Conservation (phyloP, 2,113 vertebrate species). For the Connochaetes taurinus region DNA sequence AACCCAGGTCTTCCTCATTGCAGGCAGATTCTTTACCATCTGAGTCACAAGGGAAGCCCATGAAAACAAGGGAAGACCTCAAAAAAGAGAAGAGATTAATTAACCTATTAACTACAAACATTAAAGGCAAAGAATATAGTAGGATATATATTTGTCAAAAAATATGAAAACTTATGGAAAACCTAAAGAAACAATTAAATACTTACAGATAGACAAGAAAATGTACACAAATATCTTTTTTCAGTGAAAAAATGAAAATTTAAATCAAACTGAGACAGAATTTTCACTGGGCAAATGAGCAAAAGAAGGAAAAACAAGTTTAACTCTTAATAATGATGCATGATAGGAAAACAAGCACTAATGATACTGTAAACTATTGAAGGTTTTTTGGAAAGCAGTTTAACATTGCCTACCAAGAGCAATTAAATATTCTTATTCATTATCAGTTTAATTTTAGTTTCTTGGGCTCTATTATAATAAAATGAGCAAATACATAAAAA, state of each 20-base stretch:
- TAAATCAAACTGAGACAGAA: background rate
- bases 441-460: background rate
- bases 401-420: background rate
- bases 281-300: background rate
- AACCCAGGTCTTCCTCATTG: background rate
- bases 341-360: background rate
- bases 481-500: background rate
- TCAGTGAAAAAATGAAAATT: conserved; percentile 2
- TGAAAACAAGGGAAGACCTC: background rate
- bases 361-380: background rate
- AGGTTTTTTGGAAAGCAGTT: background rate
- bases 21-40: background rate
- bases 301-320: background rate
- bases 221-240: background rate
- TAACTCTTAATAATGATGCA: background rate
- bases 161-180: background rate
- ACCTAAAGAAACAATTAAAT: background rate
- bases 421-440: background rate
- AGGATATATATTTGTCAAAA: background rate
- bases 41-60: background rate
- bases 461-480: background rate
- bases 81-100: background rate
- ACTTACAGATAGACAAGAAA: background rate
- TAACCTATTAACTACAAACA: background rate
- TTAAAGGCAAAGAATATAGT: background rate